These are phyloP conservation scores for Drosophila tsacasi DNA, from an alignment of 1,140 invertebrate species.

Conservation along the genomic window DNA sequence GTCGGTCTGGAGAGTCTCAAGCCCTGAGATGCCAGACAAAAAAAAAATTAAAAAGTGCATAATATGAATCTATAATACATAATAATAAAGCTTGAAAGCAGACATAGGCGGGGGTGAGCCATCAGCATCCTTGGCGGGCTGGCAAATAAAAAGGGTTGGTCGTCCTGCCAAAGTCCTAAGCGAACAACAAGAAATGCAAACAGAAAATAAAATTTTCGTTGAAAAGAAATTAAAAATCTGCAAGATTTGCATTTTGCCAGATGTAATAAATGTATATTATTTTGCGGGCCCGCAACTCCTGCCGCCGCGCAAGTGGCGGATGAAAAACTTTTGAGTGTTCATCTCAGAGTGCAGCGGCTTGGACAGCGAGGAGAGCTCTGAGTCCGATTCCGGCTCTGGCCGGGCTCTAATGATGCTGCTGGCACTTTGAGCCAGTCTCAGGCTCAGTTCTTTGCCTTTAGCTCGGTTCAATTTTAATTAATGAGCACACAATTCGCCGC, in stretches of 20 bases:
- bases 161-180: constrained; percentile 42
- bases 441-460: constrained; percentile 27
- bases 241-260: constrained; percentile 78
- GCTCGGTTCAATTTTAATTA: constrained; percentile 82
- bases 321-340: constrained; percentile 75
- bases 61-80: constrained; percentile 83
- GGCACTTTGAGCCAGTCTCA: constrained; percentile 38
- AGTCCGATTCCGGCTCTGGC: not conserved
- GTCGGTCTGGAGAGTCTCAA: constrained; percentile 42
- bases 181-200: constrained; percentile 78
- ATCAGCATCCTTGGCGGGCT: constrained; percentile 47
- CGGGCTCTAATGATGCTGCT: constrained; percentile 56
- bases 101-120: constrained; percentile 16
- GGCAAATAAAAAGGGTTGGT: constrained; percentile 72
- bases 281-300: constrained; percentile 22
- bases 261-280: constrained; percentile 65
- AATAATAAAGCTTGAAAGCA: constrained; percentile 77
- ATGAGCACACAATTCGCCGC: constrained; percentile 79
- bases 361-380: constrained; percentile 54
- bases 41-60: constrained; percentile 81
- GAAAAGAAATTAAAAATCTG: constrained; percentile 84
- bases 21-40: constrained; percentile 62
- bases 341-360: constrained; percentile 78
- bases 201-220: constrained; percentile 84
- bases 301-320: constrained; percentile 1